Evolutionary conservation across 2,113 vertebrate genomes (phyloP).

Genomic region (Origma solitaria): DNA sequence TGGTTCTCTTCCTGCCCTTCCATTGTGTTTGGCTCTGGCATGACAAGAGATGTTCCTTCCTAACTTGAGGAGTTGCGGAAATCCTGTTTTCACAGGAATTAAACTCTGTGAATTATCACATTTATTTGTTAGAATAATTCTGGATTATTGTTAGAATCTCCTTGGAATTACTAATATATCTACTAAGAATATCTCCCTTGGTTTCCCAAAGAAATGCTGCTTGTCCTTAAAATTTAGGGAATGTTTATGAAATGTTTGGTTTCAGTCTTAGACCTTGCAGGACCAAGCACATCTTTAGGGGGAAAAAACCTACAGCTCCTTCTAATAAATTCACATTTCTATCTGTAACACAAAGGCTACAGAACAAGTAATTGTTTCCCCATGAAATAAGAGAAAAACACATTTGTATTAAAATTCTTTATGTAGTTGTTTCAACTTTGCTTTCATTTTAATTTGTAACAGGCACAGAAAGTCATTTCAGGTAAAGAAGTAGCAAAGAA

Average conservation of each 20-base stretch:
- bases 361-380: not conserved
- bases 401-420: not conserved
- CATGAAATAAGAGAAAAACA: not conserved
- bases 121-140: not conserved
- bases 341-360: not conserved
- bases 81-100: not conserved
- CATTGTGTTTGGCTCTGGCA: not conserved
- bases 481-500: constrained; percentile 8
- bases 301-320: not conserved
- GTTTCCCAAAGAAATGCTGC: not conserved
- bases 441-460: constrained; percentile 26
- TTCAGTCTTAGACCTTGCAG: not conserved
- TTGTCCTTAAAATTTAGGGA: not conserved
- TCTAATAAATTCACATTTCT: not conserved
- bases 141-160: not conserved
- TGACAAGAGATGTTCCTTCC: not conserved
- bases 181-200: not conserved
- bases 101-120: not conserved
- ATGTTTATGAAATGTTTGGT: not conserved
- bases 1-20: not conserved
- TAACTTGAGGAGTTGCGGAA: not conserved
- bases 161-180: not conserved
- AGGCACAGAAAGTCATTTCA: constrained; percentile 41
- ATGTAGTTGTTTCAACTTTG: constrained; percentile 6
- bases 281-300: not conserved